Conservation (phyloP, 2,113 vertebrate species). For the Turnix velox region DNA sequence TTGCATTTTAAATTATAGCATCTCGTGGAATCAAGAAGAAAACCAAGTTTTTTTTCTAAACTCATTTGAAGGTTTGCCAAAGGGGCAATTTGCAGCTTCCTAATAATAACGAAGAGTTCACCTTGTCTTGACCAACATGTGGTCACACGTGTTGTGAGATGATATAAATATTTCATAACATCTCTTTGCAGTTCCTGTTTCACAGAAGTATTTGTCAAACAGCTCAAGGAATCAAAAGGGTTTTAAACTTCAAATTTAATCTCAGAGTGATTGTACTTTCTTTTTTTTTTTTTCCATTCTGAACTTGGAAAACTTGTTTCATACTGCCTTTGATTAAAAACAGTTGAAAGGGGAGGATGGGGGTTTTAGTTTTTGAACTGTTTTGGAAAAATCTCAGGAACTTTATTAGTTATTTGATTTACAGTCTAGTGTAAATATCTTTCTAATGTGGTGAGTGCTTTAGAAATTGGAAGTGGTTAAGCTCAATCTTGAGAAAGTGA, state of each 20-base stretch:
- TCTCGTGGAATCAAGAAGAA: conserved; percentile 23
- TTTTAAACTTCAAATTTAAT: not conserved
- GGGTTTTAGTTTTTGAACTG: not conserved
- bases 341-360: conserved; percentile 11
- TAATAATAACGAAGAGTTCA: not conserved
- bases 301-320: conserved; percentile 14
- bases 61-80: conserved; percentile 54
- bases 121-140: conserved; percentile 12
- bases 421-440: not conserved
- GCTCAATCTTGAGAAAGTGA: not conserved
- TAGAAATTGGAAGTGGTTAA: conserved; percentile 1
- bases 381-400: not conserved
- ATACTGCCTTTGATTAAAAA: conserved; percentile 28
- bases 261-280: not conserved
- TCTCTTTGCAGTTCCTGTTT: conserved; percentile 28
- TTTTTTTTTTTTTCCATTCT: not conserved
- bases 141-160: not conserved
- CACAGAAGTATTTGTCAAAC: not conserved
- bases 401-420: conserved; percentile 24
- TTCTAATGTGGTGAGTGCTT: not conserved
- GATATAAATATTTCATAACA: conserved; percentile 14
- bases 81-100: conserved; percentile 50
- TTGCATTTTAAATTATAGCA: conserved; percentile 58
- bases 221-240: not conserved
- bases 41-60: not conserved